Percentiles rank a stretch among this genome's conserved stretches.
Evolutionary conservation across 1,140 invertebrate genomes (phyloP).

Genomic region (Drosophila varians): DNA sequence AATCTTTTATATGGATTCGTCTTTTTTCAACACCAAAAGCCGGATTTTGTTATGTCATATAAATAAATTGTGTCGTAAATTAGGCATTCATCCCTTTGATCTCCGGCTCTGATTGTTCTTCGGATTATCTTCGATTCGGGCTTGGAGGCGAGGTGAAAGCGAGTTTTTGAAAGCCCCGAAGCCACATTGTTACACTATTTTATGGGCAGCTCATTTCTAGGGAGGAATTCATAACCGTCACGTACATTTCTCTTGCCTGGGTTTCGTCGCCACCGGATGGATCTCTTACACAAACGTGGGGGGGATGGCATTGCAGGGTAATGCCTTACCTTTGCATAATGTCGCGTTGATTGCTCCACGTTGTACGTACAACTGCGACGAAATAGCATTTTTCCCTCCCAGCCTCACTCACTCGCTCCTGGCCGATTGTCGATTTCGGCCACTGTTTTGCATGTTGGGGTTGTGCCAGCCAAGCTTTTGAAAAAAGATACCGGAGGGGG

Average conservation of each 20-base stretch:
- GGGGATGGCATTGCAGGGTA: conserved; percentile 35
- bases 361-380: conserved; percentile 78
- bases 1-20: no score
- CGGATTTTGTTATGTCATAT: neutral
- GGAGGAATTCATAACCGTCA: conserved; percentile 20
- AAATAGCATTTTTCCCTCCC: conserved; percentile 34
- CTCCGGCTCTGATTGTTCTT: neutral
- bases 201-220: conserved; percentile 14
- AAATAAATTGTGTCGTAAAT: neutral
- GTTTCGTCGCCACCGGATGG: conserved; percentile 30
- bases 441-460: conserved; percentile 41
- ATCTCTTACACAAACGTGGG: conserved; percentile 38
- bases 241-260: conserved; percentile 47
- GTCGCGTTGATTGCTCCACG: conserved; percentile 80
- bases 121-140: neutral
- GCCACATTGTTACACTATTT: neutral
- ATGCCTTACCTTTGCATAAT: conserved; percentile 80
- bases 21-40: no score
- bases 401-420: conserved; percentile 3
- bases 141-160: neutral
- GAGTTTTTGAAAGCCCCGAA: neutral
- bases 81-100: neutral
- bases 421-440: conserved; percentile 41
- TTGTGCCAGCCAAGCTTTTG: conserved; percentile 30
- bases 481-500: conserved; percentile 21